Conservation (phyloP, 2,797 vertebrate genomes). For the Xerus rutilus region DNA sequence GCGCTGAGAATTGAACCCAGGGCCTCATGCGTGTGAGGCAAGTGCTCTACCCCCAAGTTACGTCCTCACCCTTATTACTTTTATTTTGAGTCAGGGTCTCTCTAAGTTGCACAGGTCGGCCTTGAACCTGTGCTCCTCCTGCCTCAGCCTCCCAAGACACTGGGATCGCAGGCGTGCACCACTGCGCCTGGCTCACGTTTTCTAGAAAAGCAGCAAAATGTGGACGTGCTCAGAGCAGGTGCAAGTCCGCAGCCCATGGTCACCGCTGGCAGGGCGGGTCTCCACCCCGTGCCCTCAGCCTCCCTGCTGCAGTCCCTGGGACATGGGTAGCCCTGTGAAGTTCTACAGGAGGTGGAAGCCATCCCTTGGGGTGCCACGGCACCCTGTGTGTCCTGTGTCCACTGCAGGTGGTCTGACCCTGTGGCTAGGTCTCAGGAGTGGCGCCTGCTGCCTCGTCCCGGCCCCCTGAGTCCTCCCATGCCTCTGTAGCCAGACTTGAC, state of each 20-base stretch:
- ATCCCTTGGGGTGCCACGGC: neutral
- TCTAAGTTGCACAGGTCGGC: too few relatives aligned
- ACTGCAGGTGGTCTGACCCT: too few relatives aligned
- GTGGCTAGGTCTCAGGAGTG: too few relatives aligned
- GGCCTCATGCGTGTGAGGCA: too few relatives aligned
- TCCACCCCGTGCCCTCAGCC: neutral
- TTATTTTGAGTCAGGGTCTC: neutral
- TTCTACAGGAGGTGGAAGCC: neutral
- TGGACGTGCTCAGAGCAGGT: neutral
- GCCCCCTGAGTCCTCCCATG: too few relatives aligned
- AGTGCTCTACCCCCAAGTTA: too few relatives aligned
- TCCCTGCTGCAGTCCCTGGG: neutral
- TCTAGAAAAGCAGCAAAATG: neutral
- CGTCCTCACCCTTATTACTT: too few relatives aligned
- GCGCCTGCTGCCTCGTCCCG: too few relatives aligned
- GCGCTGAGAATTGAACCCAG: neutral
- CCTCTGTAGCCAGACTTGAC: too few relatives aligned
- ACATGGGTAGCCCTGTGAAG: neutral
- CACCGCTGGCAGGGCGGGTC: too few relatives aligned
- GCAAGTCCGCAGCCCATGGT: neutral
- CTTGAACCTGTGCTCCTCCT: neutral
- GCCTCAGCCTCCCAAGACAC: neutral
- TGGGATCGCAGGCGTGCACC: too few relatives aligned
- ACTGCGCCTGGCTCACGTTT: neutral
- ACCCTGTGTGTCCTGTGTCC: too few relatives aligned